Base-by-base conservation (phyloP, 1,140 invertebrate genomes). In the Rhizoglyphus robini region DNA sequence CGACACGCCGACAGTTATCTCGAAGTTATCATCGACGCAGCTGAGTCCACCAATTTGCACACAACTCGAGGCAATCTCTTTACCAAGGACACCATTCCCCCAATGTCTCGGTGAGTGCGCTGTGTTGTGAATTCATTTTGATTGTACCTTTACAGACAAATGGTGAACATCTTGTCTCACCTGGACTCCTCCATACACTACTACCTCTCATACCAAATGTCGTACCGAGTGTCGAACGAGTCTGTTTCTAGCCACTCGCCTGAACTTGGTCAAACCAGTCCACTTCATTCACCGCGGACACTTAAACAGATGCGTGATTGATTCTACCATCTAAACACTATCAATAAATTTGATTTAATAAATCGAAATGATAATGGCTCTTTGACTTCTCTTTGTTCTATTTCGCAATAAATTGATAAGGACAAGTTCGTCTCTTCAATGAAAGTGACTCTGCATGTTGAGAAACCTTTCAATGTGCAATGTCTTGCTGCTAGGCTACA, bases 31-130 rank as follows among this genome's bases (percentile, higher is more conserved):
- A 96, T 91, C 77, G 91, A 97, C 79, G 96, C 93, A 76, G 86
- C 90, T 74, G 88, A 96, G 76, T 96, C 92, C 76, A 91, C 91
- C 75, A 97, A 97, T 77, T 90, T 97, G 59, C 90, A 96, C 0
- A 95, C 90, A 0, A 96, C 93, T 0, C 80, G 93, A 68, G 90
- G 88, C 59, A 86, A 88, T 73, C 81, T 97, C 46, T 84, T 85
- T 76, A 94, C 92, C 46, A 86, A 89, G 31, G 94, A 98, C 77
- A 90, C 88, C 57, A 87, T 97, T 68, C 94, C 94, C 58, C 93
- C 94, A 2, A 77, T 94, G 68, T 90, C 96, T 77, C 85, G 92
- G 88, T 92, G 77, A 77, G 29, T 67, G 30, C 5, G n/a, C n/a
- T n/a, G n/a, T 70, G 32, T 27, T 4, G 18, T 18, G 18, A 23